Evolutionary conservation across 2,888 invertebrate genomes (phyloP).

Genomic region (Dynastes maya): DNA sequence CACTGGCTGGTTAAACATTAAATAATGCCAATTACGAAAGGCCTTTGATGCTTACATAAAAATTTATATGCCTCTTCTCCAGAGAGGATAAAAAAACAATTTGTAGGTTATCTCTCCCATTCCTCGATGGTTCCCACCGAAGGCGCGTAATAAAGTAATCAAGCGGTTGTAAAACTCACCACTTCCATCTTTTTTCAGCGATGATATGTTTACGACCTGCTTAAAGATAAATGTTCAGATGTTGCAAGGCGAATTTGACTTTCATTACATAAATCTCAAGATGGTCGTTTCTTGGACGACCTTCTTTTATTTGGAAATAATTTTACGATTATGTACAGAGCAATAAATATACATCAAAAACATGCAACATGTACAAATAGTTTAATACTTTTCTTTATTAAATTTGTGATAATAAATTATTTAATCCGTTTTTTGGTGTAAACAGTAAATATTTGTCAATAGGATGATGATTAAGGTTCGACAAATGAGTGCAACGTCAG

Average conservation of each 20-base stretch:
- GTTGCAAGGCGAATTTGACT: background rate
- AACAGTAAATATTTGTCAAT: too few relatives aligned
- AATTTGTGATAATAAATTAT: too few relatives aligned
- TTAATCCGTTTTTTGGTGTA: too few relatives aligned
- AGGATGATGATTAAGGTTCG: too few relatives aligned
- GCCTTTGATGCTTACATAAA: constrained; percentile 26
- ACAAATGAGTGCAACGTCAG: too few relatives aligned
- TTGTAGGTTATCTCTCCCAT: background rate
- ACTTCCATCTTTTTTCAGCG: background rate
- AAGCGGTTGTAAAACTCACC: constrained; percentile 16
- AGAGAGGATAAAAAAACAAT: constrained; percentile 4
- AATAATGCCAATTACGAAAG: constrained; percentile 13
- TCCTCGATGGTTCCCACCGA: background rate
- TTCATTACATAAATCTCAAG: constrained; percentile 11
- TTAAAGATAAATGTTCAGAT: constrained; percentile 13
- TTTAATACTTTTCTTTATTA: too few relatives aligned
- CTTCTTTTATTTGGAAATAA: too few relatives aligned
- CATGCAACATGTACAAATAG: too few relatives aligned
- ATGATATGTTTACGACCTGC: constrained; percentile 9
- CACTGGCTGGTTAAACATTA: background rate
- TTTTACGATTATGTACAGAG: too few relatives aligned
- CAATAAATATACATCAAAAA: too few relatives aligned
- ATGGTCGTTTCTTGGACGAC: background rate
- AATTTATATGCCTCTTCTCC: background rate
- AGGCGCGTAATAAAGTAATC: constrained; percentile 20